A percentile compares a stretch with the other conserved stretches of the same genome.
phyloP scores from a whole-genome alignment of 2,113 vertebrate species.

The Cynoglossus semilaevis region DNA sequence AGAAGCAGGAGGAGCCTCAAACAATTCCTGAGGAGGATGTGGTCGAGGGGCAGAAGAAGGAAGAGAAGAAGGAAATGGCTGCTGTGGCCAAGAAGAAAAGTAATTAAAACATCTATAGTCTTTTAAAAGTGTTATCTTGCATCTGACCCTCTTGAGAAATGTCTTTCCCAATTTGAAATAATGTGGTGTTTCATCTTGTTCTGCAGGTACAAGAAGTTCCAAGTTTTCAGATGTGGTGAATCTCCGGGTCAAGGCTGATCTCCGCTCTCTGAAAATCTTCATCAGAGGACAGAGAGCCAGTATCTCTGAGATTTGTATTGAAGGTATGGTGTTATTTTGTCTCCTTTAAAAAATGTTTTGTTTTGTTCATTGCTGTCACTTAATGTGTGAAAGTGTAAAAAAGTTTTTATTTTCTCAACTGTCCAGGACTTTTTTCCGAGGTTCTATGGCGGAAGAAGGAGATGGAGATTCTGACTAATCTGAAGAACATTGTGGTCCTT shows the following conservation, averaged over 20 bases:
- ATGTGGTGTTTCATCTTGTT: not conserved
- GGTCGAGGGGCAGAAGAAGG: constrained; percentile 69
- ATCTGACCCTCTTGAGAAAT: not conserved
- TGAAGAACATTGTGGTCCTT: constrained; percentile 90
- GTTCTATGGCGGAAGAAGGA: constrained; percentile 84
- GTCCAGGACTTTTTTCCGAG: constrained; percentile 87
- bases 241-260: constrained; percentile 85
- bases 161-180: not conserved
- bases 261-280: constrained; percentile 89
- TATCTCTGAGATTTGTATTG: constrained; percentile 91
- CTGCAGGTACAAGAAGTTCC: constrained; percentile 80
- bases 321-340: constrained; percentile 70
- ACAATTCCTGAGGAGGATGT: constrained; percentile 68
- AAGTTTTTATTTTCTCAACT: constrained; percentile 7
- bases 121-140: not conserved
- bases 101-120: constrained; percentile 27
- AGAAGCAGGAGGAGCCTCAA: constrained; percentile 66
- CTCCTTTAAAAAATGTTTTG: too few species aligned
- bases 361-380: too few species aligned
- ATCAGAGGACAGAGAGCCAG: constrained; percentile 86
- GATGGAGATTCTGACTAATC: constrained; percentile 85
- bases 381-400: too few species aligned
- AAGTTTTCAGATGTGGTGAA: constrained; percentile 86
- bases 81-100: constrained; percentile 62
- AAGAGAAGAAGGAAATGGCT: constrained; percentile 81